Base-by-base conservation (phyloP, 2,888 invertebrate genomes). In the Rhynchonema sp. region DNA sequence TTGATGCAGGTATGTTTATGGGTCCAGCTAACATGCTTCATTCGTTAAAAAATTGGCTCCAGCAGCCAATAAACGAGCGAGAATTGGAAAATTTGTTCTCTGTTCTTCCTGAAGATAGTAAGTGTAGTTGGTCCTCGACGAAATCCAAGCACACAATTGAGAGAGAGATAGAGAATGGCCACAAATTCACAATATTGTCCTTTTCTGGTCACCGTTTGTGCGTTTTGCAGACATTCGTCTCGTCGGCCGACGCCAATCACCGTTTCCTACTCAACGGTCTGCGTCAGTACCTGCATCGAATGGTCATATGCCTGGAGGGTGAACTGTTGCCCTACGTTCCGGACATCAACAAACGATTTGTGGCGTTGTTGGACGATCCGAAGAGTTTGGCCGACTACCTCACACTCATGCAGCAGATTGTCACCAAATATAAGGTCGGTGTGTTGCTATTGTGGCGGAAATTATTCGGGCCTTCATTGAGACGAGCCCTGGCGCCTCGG, bases 281-380 rank as follows among this genome's bases (percentile, higher is more conserved):
- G 22, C 72, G 80, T 1, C 80, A 80, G 69, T 79, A 77, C 66
- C 69, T 80, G 60, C 80, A 80, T 68, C 74, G 81, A 30, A 77
- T 80, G 75, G 79, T 80, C 27, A 79, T 81, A 28, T 80, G 80
- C 65, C 67, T 80, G 62, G 80, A 79, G 63, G 75, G 73, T 30
- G 79, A 79, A 65, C 69, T 81, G 25, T 69, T 81, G 60, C 79
- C 79, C 0, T 76, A 76, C 64, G 74, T 80, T 58, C 79, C 79
- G 1, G 63, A 73, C 1, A 76, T 78, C 53, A 74, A 79, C 49
- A 75, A 78, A 64, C 73, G 73, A 46, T 73, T 80, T 30, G 70
- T 80, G 30, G 75, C 75, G 61, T 66, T 71, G 55, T 70, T 73
- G 1, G 70, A 72, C 61, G 74, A 67, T 38, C 53, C 64, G 23